Percentiles rank a stretch among this genome's conserved stretches.
Evolutionary conservation across 2,797 vertebrate species (phyloP).

Genomic region (Masticophis lateralis): DNA sequence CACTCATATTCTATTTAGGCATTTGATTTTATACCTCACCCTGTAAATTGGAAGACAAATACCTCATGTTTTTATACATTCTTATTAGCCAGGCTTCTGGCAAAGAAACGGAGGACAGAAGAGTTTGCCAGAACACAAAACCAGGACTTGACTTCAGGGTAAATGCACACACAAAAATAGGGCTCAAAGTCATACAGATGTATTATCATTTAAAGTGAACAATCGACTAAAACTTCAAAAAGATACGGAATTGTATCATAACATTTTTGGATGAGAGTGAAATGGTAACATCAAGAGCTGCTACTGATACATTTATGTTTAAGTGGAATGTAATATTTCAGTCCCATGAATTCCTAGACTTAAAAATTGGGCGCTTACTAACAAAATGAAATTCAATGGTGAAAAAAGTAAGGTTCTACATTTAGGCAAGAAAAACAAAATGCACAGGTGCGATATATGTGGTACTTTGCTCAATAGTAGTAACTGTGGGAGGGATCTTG

Average conservation of each 20-base stretch:
- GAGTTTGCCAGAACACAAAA: conserved; percentile 32
- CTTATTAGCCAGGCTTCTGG: conserved; percentile 42
- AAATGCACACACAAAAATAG: background rate
- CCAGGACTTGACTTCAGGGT: conserved; percentile 23
- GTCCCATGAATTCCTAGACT: background rate
- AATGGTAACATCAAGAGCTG: accelerated
- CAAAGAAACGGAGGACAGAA: conserved; percentile 47
- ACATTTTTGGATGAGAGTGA: accelerated
- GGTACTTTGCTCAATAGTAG: too few relatives aligned
- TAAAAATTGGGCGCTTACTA: too few relatives aligned
- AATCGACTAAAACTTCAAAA: accelerated
- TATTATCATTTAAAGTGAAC: conserved; percentile 4
- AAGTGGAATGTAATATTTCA: background rate
- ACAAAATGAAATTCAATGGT: too few relatives aligned
- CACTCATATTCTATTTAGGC: conserved; percentile 58
- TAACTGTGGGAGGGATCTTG: too few relatives aligned
- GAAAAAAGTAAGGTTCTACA: too few relatives aligned
- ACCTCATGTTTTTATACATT: conserved; percentile 37
- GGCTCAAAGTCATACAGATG: background rate
- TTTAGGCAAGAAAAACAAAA: too few relatives aligned
- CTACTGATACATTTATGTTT: accelerated
- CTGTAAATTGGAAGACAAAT: conserved; percentile 52
- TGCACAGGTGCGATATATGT: too few relatives aligned
- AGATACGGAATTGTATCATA: background rate
- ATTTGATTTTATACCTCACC: conserved; percentile 60